These are phyloP conservation scores for Vanessa atalanta DNA, from an alignment of 1,140 invertebrate species.

Conservation along the genomic window DNA sequence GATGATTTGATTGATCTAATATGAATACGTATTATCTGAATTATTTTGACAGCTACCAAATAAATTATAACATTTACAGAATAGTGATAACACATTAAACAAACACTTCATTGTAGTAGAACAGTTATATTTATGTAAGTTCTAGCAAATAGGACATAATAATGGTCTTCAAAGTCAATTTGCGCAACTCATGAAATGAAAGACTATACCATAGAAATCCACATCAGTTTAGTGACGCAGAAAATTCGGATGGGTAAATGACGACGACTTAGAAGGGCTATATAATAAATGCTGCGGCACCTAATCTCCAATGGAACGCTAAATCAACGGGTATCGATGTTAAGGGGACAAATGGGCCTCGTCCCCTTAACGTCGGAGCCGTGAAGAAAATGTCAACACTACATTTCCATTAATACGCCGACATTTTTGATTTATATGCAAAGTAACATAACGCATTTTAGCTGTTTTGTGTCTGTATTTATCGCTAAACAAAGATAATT, in stretches of 20 bases:
- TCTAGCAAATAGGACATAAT: no score
- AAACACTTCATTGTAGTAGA: no score
- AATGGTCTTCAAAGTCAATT: no score
- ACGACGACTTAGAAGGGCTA: constrained; percentile 38
- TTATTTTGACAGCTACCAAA: no score
- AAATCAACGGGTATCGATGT: constrained; percentile 62
- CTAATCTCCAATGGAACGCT: constrained; percentile 64
- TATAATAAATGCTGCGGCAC: constrained; percentile 48
- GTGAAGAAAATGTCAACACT: constrained; percentile 60
- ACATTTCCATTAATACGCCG: constrained; percentile 44
- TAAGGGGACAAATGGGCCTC: constrained; percentile 33
- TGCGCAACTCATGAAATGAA: no score
- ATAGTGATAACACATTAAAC: no score
- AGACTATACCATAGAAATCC: background rate
- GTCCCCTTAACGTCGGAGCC: constrained; percentile 17
- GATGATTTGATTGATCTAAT: no score
- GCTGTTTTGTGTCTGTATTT: no score
- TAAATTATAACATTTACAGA: no score
- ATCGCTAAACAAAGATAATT: no score
- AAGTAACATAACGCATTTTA: background rate
- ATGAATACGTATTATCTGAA: no score
- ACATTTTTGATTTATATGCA: constrained; percentile 14
- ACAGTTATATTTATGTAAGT: no score
- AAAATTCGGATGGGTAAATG: constrained; percentile 49
- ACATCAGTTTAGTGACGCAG: constrained; percentile 50